Conservation (phyloP, 1,140 invertebrate genomes). For the Venturia canescens region DNA sequence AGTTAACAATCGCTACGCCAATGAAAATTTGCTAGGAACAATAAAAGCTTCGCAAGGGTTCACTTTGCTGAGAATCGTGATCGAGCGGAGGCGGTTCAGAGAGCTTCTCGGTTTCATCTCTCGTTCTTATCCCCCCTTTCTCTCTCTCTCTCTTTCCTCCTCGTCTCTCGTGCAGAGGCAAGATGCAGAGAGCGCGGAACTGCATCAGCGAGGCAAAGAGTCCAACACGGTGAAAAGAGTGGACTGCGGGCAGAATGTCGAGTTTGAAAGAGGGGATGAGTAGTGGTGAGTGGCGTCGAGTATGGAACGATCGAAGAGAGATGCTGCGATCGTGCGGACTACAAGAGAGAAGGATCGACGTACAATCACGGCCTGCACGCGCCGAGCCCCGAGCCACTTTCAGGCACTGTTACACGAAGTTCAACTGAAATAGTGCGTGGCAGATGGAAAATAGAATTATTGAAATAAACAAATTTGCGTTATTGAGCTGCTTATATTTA, state of each 20-base stretch:
- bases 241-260: conserved; percentile 46
- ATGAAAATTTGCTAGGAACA: conserved; percentile 71
- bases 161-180: conserved; percentile 4
- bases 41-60: conserved; percentile 70
- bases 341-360: conserved; percentile 66
- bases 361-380: conserved; percentile 77
- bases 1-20: conserved; percentile 64
- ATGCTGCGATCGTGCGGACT: conserved; percentile 38
- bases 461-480: not conserved
- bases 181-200: conserved; percentile 23
- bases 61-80: conserved; percentile 62
- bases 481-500: too few species aligned
- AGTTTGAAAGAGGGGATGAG: conserved; percentile 59
- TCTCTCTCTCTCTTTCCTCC: conserved; percentile 18
- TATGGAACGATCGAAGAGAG: conserved; percentile 54
- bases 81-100: conserved; percentile 72
- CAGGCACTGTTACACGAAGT: conserved; percentile 71
- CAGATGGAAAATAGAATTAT: too few species aligned
- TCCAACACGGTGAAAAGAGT: conserved; percentile 68
- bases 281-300: conserved; percentile 66
- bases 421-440: not conserved
- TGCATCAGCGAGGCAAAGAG: conserved; percentile 61
- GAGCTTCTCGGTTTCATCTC: conserved; percentile 53
- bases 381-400: conserved; percentile 74
- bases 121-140: not conserved